Percentiles rank a stretch among this genome's conserved stretches.
Evolutionary conservation across 2,888 invertebrate species (phyloP).

Genomic region (Drosophila helvetica): DNA sequence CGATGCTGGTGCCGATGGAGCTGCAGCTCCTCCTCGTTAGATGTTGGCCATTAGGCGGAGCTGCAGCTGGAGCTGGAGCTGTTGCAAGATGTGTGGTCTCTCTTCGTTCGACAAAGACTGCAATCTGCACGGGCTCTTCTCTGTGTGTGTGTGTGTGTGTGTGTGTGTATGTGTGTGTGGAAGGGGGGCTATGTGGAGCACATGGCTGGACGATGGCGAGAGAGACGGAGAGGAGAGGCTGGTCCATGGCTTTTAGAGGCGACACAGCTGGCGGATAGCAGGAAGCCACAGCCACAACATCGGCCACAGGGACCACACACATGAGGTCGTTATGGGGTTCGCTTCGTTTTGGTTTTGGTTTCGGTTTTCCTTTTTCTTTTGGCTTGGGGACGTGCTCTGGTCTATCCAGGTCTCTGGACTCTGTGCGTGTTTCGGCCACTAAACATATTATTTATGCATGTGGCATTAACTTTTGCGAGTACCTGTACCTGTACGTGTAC

Average conservation of each 20-base stretch:
- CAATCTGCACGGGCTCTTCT: background rate
- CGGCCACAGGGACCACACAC: conserved; percentile 70
- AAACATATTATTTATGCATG: conserved; percentile 69
- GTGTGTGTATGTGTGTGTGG: conserved; percentile 27
- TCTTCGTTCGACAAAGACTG: conserved; percentile 27
- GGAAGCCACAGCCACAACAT: conserved; percentile 46
- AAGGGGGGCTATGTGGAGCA: conserved; percentile 56
- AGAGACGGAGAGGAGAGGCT: conserved; percentile 35
- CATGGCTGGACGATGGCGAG: conserved; percentile 49
- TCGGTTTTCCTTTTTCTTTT: conserved; percentile 1
- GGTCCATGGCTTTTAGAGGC: conserved; percentile 43
- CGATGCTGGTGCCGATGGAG: conserved; percentile 26
- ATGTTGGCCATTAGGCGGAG: conserved; percentile 32
- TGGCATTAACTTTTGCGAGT: conserved; percentile 22
- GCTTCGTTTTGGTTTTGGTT: conserved; percentile 25
- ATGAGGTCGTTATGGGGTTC: conserved; percentile 48
- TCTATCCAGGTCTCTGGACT: background rate
- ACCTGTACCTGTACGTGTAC: conserved; percentile 8
- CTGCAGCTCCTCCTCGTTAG: conserved; percentile 33
- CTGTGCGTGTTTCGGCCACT: conserved; percentile 30
- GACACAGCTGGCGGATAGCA: conserved; percentile 65
- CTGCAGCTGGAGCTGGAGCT: conserved; percentile 25
- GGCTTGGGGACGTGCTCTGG: conserved; percentile 7
- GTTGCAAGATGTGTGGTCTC: conserved; percentile 32
- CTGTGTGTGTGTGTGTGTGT: conserved; percentile 22